Evolutionary conservation across 2,888 invertebrate species (phyloP), one percentile per base, ranked within the genome.

Genomic region (Rutpela maculata): DNA sequence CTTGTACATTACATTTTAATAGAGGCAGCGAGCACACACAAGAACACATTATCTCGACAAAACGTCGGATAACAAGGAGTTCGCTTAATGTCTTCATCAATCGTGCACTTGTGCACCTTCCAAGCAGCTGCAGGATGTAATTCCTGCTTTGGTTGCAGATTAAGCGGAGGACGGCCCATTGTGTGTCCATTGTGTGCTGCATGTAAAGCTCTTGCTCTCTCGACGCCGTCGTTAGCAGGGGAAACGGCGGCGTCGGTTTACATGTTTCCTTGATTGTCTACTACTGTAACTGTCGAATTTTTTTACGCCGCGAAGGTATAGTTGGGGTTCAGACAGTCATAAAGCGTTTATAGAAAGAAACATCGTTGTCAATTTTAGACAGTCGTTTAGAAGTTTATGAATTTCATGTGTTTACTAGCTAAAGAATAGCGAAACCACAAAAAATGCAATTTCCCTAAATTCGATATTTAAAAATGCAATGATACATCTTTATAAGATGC

Each of bases 141-240:
- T 60, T 60, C 22, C 19, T 26, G 60, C 22, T 60, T 60, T 26
- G 60, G 60, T 60, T 60, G 31, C 60, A 60, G 60, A 60, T 60
- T 60, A 60, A 60, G n/a, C 26, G 15, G 15, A 60, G 59, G 59
- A 11, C 59, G 59, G 22, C 59, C 50, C 50, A 50, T 50, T 50
- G 50, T 50, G 50, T 50, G 22, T 22, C 60, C 31, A 22, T 59
- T 59, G 59, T 59, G 22, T 18, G 12, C 22, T 18, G 12, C 22
- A 7, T 12, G 59, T 22, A 59, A 59, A 59, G 22, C 59, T 18
- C 11, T 12, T 43, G 43, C 43, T 43, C 43, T 12, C 43, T 43
- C 43, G 43, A 43, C 12, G 43, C 11, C 43, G 15, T 12, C 43
- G 43, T 11, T 43, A 43, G 43, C 43, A 43, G 12, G 43, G 15